phyloP scores from a whole-genome alignment of 2,113 vertebrate species.

The Tretioscincus oriximinensis region DNA sequence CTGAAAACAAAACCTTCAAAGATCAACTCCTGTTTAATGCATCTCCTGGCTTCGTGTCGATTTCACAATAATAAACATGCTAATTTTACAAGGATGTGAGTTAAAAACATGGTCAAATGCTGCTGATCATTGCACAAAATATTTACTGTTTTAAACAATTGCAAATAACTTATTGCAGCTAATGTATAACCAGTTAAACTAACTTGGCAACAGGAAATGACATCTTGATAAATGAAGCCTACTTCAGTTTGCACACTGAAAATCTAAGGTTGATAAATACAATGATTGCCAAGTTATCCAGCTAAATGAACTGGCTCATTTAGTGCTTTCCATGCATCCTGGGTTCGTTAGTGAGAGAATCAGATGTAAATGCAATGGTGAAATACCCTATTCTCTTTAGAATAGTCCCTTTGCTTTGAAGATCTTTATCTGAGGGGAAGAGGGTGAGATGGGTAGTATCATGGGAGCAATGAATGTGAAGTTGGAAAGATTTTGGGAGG shows the following conservation, averaged over 20 bases:
- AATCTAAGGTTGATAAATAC: conserved; percentile 14
- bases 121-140: not conserved
- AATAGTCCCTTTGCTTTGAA: no score
- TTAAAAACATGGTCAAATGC: not conserved
- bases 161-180: conserved; percentile 10
- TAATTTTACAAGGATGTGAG: not conserved
- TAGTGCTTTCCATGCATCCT: not conserved
- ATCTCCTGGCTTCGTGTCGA: not conserved
- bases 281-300: conserved; percentile 18
- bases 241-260: not conserved
- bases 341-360: not conserved
- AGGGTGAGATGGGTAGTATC: no score
- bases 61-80: not conserved
- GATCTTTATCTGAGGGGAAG: no score
- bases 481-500: no score
- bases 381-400: no score
- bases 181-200: conserved; percentile 20
- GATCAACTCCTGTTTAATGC: not conserved
- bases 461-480: no score
- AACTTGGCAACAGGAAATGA: not conserved
- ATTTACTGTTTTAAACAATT: not conserved
- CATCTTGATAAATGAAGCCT: not conserved
- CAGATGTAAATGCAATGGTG: not conserved
- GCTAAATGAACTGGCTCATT: not conserved
- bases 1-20: not conserved